These are phyloP conservation scores for Agriotes lineatus DNA, from an alignment of 2,888 invertebrate species.

Conservation along the genomic window DNA sequence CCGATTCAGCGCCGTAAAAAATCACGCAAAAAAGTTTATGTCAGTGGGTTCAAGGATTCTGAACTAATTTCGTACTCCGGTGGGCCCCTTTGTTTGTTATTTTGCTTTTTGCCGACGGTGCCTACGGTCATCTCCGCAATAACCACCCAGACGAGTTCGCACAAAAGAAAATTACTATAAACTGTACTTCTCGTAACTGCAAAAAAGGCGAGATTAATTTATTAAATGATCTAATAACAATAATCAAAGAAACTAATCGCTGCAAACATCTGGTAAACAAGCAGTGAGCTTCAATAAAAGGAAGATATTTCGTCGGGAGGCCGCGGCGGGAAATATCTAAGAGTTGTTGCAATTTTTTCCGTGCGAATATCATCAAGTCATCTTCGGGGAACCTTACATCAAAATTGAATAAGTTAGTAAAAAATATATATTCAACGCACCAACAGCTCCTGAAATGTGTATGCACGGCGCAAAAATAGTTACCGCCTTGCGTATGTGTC, in stretches of 20 bases:
- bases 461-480: no score
- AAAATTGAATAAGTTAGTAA: not conserved
- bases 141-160: slow-evolving; percentile 21
- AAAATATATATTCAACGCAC: no score
- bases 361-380: no score
- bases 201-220: slow-evolving; percentile 13
- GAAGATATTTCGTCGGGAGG: not conserved
- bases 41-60: slow-evolving; percentile 32
- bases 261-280: not conserved
- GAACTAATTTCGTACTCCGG: slow-evolving; percentile 26
- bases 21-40: slow-evolving; percentile 8
- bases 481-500: no score
- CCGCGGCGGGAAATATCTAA: not conserved
- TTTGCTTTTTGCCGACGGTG: slow-evolving; percentile 31
- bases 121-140: slow-evolving; percentile 20
- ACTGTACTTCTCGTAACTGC: slow-evolving; percentile 15
- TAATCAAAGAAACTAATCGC: not conserved
- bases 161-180: slow-evolving; percentile 24
- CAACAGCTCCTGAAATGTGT: not conserved
- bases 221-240: slow-evolving; percentile 6
- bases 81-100: slow-evolving; percentile 26
- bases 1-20: slow-evolving; percentile 8
- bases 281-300: not conserved
- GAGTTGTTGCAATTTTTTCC: no score
- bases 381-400: no score